phyloP scores from a whole-genome alignment of 1,140 invertebrate genomes.

The Drosophila pandora region DNA sequence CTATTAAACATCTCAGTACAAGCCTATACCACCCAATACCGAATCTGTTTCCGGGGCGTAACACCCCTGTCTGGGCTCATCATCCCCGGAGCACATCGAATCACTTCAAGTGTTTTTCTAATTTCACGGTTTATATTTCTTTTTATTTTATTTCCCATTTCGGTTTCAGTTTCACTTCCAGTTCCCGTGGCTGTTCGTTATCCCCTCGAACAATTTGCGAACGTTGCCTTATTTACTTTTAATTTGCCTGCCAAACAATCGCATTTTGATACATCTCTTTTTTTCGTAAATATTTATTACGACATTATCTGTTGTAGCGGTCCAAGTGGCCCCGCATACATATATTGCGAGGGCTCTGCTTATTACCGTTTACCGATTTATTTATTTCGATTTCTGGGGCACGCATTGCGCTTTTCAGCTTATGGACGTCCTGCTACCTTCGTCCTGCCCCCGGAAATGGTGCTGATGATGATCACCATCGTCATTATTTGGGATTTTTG shows the following conservation, averaged over 20 bases:
- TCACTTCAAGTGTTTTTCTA: conserved; percentile 77
- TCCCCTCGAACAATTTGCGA: conserved; percentile 21
- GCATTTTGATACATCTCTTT: conserved; percentile 41
- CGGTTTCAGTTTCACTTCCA: conserved; percentile 5
- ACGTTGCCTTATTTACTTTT: conserved; percentile 77
- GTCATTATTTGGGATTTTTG: conserved; percentile 66
- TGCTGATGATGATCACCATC: conserved; percentile 48
- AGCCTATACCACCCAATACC: conserved; percentile 13
- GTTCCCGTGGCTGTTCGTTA: neutral
- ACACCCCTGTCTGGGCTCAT: conserved; percentile 15
- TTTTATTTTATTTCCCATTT: conserved; percentile 45
- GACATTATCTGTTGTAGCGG: conserved; percentile 25
- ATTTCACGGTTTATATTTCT: conserved; percentile 72
- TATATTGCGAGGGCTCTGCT: conserved; percentile 25
- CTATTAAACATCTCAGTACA: conserved; percentile 46
- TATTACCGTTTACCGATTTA: conserved; percentile 55
- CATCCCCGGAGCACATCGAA: conserved; percentile 52
- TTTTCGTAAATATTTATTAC: conserved; percentile 54
- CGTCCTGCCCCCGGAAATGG: conserved; percentile 4
- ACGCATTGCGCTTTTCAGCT: conserved; percentile 61
- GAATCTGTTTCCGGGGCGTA: neutral
- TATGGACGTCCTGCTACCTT: conserved; percentile 29
- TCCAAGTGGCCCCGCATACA: conserved; percentile 23
- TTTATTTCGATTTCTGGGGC: conserved; percentile 60
- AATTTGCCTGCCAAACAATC: conserved; percentile 73